Conservation (phyloP, 2,888 invertebrate genomes). For the Phrixothrix hirtus region DNA sequence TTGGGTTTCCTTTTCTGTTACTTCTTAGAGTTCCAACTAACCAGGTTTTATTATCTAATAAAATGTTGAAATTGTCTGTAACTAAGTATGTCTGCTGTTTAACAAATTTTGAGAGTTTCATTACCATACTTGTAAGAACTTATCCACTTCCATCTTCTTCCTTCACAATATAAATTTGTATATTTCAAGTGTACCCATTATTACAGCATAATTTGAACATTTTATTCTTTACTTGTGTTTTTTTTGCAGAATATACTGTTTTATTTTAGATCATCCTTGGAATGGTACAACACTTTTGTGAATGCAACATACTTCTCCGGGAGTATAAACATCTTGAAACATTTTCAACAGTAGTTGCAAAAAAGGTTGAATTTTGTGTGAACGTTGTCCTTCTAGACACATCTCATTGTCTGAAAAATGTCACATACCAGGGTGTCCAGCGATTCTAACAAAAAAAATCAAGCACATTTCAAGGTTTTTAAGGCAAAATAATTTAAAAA, state of each 20-base stretch:
- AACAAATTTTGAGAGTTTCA: not conserved
- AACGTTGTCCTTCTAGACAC: too few species aligned
- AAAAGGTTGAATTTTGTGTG: too few species aligned
- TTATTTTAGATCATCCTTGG: not conserved
- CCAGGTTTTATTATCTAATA: not conserved
- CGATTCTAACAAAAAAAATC: too few species aligned
- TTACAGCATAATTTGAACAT: not conserved
- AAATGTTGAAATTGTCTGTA: not conserved
- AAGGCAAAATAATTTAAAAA: too few species aligned
- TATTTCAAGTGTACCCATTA: not conserved
- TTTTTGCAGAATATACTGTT: too few species aligned
- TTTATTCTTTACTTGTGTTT: too few species aligned
- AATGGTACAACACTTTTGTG: not conserved
- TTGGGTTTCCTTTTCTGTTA: not conserved
- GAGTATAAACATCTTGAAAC: too few species aligned
- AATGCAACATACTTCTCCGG: not conserved
- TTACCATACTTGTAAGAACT: not conserved
- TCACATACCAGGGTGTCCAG: too few species aligned
- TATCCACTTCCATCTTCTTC: not conserved
- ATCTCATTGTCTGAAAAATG: too few species aligned
- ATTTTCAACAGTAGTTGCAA: too few species aligned
- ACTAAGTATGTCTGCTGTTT: not conserved
- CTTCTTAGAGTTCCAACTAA: not conserved
- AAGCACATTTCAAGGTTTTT: too few species aligned
- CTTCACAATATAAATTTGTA: not conserved